phyloP scores from a whole-genome alignment of 1,140 invertebrate species.

The Cherax quadricarinatus region DNA sequence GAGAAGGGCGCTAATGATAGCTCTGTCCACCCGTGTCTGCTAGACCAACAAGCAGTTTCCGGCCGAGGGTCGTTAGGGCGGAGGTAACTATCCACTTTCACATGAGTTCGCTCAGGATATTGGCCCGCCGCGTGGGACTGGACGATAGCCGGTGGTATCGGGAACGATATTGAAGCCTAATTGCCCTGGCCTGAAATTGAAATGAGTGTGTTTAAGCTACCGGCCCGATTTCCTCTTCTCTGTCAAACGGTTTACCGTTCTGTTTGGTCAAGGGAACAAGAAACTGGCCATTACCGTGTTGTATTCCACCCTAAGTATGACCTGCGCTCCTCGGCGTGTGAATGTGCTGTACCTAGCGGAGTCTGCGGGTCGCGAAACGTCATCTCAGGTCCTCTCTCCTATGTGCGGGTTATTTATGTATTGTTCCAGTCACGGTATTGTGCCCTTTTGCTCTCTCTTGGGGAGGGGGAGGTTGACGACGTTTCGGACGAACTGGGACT shows the following conservation, averaged over 20 bases:
- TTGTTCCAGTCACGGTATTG: too few species aligned
- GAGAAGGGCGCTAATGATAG: conserved; percentile 43
- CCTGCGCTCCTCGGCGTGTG: background rate
- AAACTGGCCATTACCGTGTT: background rate
- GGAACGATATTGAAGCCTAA: background rate
- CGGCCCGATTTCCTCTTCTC: background rate
- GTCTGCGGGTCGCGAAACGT: too few species aligned
- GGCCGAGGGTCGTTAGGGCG: conserved; percentile 35
- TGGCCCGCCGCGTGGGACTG: background rate
- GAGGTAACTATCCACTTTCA: background rate
- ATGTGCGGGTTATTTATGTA: too few species aligned
- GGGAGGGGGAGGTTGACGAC: background rate
- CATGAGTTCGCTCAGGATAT: conserved; percentile 20
- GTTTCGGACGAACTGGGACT: too few species aligned
- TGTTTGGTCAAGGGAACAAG: conserved; percentile 13
- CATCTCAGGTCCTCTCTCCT: too few species aligned
- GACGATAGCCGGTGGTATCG: background rate
- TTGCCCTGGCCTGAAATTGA: conserved; percentile 27
- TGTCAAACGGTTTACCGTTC: conserved; percentile 17
- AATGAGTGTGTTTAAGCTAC: conserved; percentile 45
- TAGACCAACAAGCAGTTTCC: conserved; percentile 59
- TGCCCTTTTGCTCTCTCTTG: too few species aligned
- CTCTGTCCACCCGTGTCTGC: conserved; percentile 56
- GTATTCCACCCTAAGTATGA: background rate
- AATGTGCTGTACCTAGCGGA: background rate